These are phyloP conservation scores for Carterocephalus palaemon DNA, from an alignment of 2,888 invertebrate genomes.

Conservation along the genomic window DNA sequence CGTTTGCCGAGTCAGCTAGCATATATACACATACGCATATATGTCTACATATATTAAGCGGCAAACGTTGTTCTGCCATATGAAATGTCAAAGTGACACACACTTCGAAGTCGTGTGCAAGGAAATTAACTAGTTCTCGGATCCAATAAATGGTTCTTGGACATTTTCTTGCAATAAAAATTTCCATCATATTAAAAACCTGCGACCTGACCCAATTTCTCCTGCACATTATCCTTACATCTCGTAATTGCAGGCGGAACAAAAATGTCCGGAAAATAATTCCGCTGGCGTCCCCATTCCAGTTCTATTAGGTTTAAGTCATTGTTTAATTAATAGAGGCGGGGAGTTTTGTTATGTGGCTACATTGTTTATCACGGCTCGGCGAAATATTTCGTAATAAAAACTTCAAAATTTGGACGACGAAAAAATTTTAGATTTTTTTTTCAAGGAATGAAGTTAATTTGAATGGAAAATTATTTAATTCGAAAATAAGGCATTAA, in stretches of 20 bases:
- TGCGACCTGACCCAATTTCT: slow-evolving; percentile 19
- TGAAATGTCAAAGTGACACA: no score
- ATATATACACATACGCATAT: no score
- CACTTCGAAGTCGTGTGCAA: no score
- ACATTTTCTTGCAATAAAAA: slow-evolving; percentile 3
- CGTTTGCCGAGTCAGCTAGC: no score
- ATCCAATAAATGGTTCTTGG: no score
- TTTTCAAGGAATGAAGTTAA: no score
- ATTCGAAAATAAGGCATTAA: no score
- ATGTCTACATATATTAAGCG: no score
- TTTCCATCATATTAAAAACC: slow-evolving; percentile 4
- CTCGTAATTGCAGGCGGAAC: slow-evolving; percentile 19
- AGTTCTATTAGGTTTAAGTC: slow-evolving; percentile 22
- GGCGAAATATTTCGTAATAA: slow-evolving; percentile 1
- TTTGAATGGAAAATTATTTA: no score
- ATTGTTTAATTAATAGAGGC: slow-evolving; percentile 21
- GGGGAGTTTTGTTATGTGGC: slow-evolving; percentile 7
- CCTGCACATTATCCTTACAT: slow-evolving; percentile 18
- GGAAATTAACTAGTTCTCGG: no score
- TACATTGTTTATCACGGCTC: slow-evolving; percentile 13
- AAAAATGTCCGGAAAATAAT: slow-evolving; percentile 21
- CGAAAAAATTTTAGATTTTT: no score
- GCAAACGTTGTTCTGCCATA: no score
- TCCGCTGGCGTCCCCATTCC: slow-evolving; percentile 18
- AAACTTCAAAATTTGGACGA: slow-evolving; percentile 22